phyloP scores from a whole-genome alignment of 2,888 invertebrate genomes.

The Ectemnius lituratus region DNA sequence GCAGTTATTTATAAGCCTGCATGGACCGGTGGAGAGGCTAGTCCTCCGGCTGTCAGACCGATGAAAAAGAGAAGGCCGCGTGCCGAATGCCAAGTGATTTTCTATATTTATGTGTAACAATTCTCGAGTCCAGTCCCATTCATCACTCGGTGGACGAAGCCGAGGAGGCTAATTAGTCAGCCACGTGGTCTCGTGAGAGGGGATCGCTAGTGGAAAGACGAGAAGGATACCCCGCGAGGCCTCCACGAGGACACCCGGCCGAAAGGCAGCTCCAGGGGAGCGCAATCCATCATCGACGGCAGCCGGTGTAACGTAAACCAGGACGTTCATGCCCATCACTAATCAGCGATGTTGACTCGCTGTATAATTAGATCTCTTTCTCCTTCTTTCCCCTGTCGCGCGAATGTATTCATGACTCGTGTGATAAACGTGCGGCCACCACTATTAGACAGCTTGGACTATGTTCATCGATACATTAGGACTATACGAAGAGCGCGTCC shows the following conservation, averaged over 20 bases:
- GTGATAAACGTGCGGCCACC: slow-evolving; percentile 10
- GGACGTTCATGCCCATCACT: slow-evolving; percentile 65
- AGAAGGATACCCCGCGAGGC: slow-evolving; percentile 38
- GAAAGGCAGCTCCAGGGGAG: slow-evolving; percentile 68
- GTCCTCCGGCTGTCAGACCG: background rate
- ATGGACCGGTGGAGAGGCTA: background rate
- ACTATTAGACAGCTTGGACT: slow-evolving; percentile 23
- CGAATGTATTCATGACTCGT: background rate
- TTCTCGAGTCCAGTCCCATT: slow-evolving; percentile 34
- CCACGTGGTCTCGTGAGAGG: slow-evolving; percentile 47
- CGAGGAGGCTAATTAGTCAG: slow-evolving; percentile 63
- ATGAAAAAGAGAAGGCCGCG: background rate
- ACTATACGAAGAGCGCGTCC: slow-evolving; percentile 44
- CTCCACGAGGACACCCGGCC: slow-evolving; percentile 56
- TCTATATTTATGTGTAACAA: slow-evolving; percentile 37
- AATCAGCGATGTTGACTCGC: slow-evolving; percentile 65
- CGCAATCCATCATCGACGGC: slow-evolving; percentile 74
- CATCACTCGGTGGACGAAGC: slow-evolving; percentile 50
- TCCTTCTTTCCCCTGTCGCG: slow-evolving; percentile 16
- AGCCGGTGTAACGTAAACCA: slow-evolving; percentile 62
- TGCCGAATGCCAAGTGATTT: slow-evolving; percentile 24
- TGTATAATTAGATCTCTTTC: slow-evolving; percentile 65
- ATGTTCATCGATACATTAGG: slow-evolving; percentile 23
- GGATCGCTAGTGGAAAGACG: slow-evolving; percentile 43
- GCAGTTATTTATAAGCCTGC: background rate